phyloP scores from a whole-genome alignment of 2,888 invertebrate genomes.

The Pollenia angustigena region DNA sequence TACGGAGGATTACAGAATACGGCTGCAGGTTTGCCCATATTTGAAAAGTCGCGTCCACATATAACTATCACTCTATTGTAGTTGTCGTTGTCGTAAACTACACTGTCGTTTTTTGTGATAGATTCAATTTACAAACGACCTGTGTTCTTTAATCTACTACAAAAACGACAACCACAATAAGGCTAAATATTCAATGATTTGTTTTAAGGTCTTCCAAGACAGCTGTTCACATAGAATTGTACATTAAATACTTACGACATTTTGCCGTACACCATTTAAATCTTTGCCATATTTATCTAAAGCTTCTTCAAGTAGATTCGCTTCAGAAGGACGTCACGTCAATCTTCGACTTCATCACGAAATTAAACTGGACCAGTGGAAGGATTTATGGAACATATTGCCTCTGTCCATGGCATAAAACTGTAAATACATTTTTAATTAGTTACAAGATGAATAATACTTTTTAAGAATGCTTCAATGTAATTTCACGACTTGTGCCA shows the following conservation, averaged over 20 bases:
- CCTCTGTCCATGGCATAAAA: constrained; percentile 99
- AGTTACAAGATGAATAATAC: not conserved
- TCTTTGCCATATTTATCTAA: constrained; percentile 99
- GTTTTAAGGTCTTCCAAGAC: too few species aligned
- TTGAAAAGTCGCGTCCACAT: too few species aligned
- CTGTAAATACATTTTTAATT: constrained; percentile 83
- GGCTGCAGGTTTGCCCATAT: too few species aligned
- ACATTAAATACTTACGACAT: constrained; percentile 91
- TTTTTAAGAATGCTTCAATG: constrained; percentile 87
- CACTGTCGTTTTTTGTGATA: too few species aligned
- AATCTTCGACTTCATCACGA: constrained; percentile 99
- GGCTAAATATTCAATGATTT: too few species aligned
- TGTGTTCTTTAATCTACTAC: too few species aligned
- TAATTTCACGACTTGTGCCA: constrained; percentile 98
- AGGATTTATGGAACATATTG: constrained; percentile 96
- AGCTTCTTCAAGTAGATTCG: constrained; percentile 99
- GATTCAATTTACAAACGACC: too few species aligned
- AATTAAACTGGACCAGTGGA: constrained; percentile 97
- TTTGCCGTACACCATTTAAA: constrained; percentile 98
- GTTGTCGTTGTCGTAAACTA: too few species aligned
- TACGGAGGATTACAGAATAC: too few species aligned
- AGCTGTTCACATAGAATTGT: too few species aligned
- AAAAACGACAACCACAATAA: too few species aligned
- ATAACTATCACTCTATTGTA: too few species aligned
- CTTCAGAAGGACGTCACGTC: constrained; percentile 99